Base-by-base conservation (phyloP, 2,797 vertebrate species). In the Vespertilio murinus region DNA sequence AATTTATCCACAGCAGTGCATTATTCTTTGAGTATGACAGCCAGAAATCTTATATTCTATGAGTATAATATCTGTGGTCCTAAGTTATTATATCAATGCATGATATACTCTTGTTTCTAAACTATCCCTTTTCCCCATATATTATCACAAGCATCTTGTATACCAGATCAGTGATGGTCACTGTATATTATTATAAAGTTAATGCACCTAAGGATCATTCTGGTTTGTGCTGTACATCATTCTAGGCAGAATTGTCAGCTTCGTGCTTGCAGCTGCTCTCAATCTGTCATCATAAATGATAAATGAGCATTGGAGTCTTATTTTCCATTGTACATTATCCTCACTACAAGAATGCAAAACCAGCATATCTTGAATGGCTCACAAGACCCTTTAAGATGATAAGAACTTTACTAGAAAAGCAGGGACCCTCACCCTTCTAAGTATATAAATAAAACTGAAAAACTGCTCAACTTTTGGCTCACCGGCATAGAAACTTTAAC, bases 211-310 rank as follows among this genome's bases (percentile, higher is more conserved):
- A 65, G 93, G 33, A 61, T 95, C 81, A 71, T 88, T 95, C 86
- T 94, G 65, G 33, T 59, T 92, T 93, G 90, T 96, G 78, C 70
- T 77, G 93, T 97, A 67, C 82, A 23, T 94, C n/a, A 94, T 97
- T 64, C 84, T 13, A 61, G 91, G 96, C 61, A 97, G 78, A 89
- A 95, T 45, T 89, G 84, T 89, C 93, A 89, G 94, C 49, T 47
- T 90, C 28, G 59, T 91, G 35, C 95, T 97, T 97, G 13, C 93
- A 95, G 95, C 93, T 96, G 97, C 77, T 95, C 97, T 87, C 96
- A 33, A 96, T 84, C 77, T 87, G 96, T 96, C 93, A 94, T 95
- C 96, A 90, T 75, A 83, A 95, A 33, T 97, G 97, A 98, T 95
- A 93, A 97, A 96, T 94, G 97, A 97, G 77, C 35, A 28, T 17